Conservation (phyloP, 2,113 vertebrate genomes). For the Progne subis region DNA sequence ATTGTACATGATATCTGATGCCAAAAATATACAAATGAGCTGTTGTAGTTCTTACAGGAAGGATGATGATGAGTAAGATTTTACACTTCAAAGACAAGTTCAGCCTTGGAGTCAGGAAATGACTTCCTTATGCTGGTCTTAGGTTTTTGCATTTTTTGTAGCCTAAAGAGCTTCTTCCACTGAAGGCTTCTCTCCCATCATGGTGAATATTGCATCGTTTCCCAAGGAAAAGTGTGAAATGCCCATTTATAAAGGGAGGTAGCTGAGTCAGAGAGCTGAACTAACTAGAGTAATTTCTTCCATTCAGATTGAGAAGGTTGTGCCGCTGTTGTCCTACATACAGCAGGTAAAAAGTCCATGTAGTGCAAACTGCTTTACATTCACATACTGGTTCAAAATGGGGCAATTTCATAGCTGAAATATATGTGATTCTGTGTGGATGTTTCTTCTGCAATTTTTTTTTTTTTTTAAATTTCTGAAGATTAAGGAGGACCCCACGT, state of each 20-base stretch:
- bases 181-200: neutral
- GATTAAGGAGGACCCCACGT: neutral
- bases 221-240: neutral
- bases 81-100: conserved; percentile 1
- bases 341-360: fast-evolving
- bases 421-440: neutral
- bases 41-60: conserved; percentile 30
- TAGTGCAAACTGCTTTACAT: neutral
- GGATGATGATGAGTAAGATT: conserved; percentile 20
- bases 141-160: neutral
- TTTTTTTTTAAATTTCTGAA: neutral
- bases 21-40: conserved; percentile 15
- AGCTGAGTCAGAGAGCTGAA: neutral
- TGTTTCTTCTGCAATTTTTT: neutral
- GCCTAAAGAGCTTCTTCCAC: neutral
- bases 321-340: neutral
- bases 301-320: neutral
- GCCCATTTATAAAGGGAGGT: neutral
- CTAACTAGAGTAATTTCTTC: neutral
- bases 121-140: neutral
- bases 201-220: neutral
- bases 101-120: conserved; percentile 21
- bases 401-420: neutral
- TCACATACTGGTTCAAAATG: neutral
- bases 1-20: neutral